phyloP scores from a whole-genome alignment of 1,140 invertebrate genomes.

The Bacillus rossius region DNA sequence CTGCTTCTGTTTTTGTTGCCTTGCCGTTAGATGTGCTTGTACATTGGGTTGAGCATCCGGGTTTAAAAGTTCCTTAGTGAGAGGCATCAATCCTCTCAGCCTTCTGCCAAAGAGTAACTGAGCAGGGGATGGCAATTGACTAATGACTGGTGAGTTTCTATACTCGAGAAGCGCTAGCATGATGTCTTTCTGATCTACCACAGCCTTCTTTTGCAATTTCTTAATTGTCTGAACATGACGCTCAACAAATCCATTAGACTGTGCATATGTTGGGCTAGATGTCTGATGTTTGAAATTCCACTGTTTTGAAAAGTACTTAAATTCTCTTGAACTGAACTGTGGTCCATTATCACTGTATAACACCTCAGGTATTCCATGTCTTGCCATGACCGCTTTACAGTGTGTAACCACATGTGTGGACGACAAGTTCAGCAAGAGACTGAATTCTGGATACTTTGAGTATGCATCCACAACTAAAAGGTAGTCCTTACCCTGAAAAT shows the following conservation, averaged over 20 bases:
- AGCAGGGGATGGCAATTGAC: too few relatives aligned
- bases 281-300: constrained; percentile 37
- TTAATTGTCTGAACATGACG: constrained; percentile 33
- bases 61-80: too few relatives aligned
- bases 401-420: constrained; percentile 37
- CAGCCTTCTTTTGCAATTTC: constrained; percentile 21
- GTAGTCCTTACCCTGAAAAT: background rate
- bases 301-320: constrained; percentile 33
- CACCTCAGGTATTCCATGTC: constrained; percentile 13
- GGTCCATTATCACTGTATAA: background rate
- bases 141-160: background rate
- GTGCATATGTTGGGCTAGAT: constrained; percentile 35
- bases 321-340: constrained; percentile 24
- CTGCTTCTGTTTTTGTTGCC: too few relatives aligned
- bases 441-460: background rate
- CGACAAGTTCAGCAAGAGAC: constrained; percentile 25
- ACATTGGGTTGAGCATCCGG: too few relatives aligned
- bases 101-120: too few relatives aligned
- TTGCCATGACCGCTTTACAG: too few relatives aligned
- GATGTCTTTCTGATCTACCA: background rate
- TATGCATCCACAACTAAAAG: background rate
- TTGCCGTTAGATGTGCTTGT: too few relatives aligned
- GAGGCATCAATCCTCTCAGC: too few relatives aligned
- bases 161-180: background rate
- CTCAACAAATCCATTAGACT: constrained; percentile 36